phyloP scores from a whole-genome alignment of 2,888 invertebrate genomes.

The Hemaris fuciformis region DNA sequence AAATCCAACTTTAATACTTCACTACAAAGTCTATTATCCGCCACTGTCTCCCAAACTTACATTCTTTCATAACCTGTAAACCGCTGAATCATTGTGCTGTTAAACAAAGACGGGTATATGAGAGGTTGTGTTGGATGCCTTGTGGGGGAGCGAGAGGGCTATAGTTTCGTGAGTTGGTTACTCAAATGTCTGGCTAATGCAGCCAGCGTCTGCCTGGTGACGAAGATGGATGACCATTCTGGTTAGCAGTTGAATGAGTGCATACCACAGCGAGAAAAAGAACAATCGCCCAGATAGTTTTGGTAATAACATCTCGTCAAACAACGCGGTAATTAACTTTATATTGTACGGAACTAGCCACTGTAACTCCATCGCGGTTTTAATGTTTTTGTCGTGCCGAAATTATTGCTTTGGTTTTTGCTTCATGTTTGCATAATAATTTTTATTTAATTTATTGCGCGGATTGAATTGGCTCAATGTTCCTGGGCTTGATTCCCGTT shows the following conservation, averaged over 20 bases:
- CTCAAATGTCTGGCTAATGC: constrained; percentile 65
- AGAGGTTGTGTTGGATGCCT: constrained; percentile 37
- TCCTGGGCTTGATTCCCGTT: too few relatives aligned
- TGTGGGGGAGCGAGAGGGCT: constrained; percentile 48
- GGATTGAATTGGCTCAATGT: too few relatives aligned
- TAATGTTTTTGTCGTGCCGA: not conserved
- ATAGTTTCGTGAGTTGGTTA: constrained; percentile 36
- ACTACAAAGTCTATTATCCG: constrained; percentile 24
- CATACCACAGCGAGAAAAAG: constrained; percentile 29
- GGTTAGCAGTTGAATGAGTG: constrained; percentile 66
- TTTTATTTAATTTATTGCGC: not conserved
- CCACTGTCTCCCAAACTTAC: constrained; percentile 34
- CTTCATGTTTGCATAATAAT: too few relatives aligned
- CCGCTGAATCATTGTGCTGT: constrained; percentile 67
- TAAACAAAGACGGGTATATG: constrained; percentile 52
- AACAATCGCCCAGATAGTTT: not conserved
- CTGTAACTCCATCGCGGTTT: constrained; percentile 4
- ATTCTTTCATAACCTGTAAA: constrained; percentile 47
- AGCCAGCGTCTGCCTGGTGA: constrained; percentile 68
- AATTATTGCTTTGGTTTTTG: not conserved
- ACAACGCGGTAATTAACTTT: not conserved
- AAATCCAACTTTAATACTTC: constrained; percentile 25
- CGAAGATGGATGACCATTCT: constrained; percentile 72
- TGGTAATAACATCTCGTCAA: not conserved
- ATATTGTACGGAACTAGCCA: constrained; percentile 16